Conservation (phyloP, 2,113 vertebrate species). For the Trichechus manatus region DNA sequence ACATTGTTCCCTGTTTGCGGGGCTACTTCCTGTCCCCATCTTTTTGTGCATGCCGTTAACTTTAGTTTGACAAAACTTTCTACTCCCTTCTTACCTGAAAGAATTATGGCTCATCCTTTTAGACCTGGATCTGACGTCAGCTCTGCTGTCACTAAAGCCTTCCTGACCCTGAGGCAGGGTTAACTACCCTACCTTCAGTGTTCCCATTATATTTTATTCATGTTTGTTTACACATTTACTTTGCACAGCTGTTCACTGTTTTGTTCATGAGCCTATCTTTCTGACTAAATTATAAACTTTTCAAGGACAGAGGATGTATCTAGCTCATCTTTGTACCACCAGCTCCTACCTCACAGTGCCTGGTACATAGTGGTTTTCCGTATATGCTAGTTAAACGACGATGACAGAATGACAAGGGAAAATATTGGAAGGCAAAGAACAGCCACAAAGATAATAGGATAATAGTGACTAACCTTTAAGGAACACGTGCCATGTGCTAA, state of each 20-base stretch:
- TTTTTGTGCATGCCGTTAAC: neutral
- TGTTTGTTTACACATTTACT: slow-evolving; percentile 16
- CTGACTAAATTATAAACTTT: neutral
- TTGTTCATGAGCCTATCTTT: neutral
- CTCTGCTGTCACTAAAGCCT: neutral
- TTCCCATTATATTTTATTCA: neutral
- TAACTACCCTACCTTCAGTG: neutral
- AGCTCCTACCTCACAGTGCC: neutral
- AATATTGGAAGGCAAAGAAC: neutral
- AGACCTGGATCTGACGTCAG: neutral
- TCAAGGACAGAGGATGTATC: neutral
- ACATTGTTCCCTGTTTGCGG: neutral
- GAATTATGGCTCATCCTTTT: neutral
- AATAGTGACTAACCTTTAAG: neutral
- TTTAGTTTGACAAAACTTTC: neutral
- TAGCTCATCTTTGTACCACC: neutral
- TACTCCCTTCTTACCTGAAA: neutral
- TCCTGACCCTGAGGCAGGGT: neutral
- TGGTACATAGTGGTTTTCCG: neutral
- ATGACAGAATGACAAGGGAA: neutral
- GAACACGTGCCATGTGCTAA: neutral
- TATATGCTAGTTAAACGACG: neutral
- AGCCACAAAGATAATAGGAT: neutral
- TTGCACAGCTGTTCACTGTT: neutral
- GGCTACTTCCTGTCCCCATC: neutral